phyloP scores from a whole-genome alignment of 37 sponge, comb jelly and placozoan species.

The Eunapius fragilis region DNA sequence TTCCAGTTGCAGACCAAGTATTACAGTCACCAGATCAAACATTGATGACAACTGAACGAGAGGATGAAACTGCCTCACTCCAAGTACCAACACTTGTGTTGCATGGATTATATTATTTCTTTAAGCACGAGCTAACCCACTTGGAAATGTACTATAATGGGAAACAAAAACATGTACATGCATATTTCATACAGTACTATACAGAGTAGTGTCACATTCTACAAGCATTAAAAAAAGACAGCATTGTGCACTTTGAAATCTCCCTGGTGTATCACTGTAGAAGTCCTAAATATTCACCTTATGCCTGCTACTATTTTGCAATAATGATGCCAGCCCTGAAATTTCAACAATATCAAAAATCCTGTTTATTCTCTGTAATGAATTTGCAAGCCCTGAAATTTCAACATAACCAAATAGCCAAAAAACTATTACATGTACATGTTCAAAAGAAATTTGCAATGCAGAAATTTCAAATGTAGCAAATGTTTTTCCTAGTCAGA shows the following conservation, averaged over 20 bases:
- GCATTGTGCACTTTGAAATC: neutral
- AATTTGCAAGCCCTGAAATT: neutral
- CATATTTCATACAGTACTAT: neutral
- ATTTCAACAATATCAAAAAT: too few species aligned
- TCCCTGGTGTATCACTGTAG: too few species aligned
- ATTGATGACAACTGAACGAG: neutral
- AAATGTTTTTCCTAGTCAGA: too few species aligned
- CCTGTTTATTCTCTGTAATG: too few species aligned
- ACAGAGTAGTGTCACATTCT: neutral
- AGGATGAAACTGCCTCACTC: neutral
- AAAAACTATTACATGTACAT: neutral
- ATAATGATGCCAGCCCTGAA: neutral
- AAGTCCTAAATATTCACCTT: too few species aligned
- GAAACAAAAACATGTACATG: neutral
- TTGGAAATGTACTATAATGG: neutral
- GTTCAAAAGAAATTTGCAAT: neutral
- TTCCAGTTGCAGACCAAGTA: neutral
- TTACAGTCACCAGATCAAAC: neutral
- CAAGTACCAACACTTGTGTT: neutral
- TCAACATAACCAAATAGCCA: too few species aligned
- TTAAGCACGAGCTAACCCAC: too few species aligned
- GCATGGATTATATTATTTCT: neutral
- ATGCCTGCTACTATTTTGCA: neutral
- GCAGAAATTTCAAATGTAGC: neutral
- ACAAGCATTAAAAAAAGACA: neutral